Conservation (phyloP, 1,140 invertebrate genomes). For the Drosophila cardini region DNA sequence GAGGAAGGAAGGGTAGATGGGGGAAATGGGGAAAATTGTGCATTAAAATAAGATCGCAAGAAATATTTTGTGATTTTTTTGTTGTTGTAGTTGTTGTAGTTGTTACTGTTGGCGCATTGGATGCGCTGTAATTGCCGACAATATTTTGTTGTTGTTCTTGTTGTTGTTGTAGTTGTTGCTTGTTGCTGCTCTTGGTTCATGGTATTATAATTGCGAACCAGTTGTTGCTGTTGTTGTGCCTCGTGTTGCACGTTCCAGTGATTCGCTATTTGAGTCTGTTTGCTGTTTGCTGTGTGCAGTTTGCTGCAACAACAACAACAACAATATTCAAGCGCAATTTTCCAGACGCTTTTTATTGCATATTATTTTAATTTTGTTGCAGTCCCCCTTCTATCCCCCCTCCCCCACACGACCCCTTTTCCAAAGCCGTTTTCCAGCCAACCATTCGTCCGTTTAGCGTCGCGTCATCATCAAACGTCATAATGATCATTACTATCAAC, state of each 20-base stretch:
- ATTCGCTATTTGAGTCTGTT: constrained; percentile 24
- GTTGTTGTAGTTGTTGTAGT: constrained; percentile 10
- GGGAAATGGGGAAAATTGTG: not conserved
- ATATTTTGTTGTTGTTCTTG: constrained; percentile 9
- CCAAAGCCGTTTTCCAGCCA: too few species aligned
- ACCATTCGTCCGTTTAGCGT: constrained; percentile 2
- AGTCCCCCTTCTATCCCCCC: not conserved
- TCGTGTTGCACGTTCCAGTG: constrained; percentile 49
- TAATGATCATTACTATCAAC: constrained; percentile 11
- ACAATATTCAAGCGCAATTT: constrained; percentile 52
- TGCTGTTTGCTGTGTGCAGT: constrained; percentile 4
- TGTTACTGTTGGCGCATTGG: constrained; percentile 21
- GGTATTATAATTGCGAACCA: constrained; percentile 42
- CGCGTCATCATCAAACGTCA: constrained; percentile 14
- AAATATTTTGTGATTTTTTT: constrained; percentile 26
- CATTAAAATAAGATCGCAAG: constrained; percentile 32
- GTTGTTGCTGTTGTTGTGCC: constrained; percentile 10
- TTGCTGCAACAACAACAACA: too few species aligned
- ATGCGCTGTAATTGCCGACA: constrained; percentile 30
- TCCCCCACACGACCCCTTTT: not conserved
- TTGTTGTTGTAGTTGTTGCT: constrained; percentile 14
- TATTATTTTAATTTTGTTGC: constrained; percentile 52
- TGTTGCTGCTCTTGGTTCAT: constrained; percentile 6
- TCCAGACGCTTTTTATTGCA: constrained; percentile 48
- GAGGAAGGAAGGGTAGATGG: not conserved